Conservation (phyloP, 64 coral and sea anemone genomes). For the Dendronephthya gigantea region DNA sequence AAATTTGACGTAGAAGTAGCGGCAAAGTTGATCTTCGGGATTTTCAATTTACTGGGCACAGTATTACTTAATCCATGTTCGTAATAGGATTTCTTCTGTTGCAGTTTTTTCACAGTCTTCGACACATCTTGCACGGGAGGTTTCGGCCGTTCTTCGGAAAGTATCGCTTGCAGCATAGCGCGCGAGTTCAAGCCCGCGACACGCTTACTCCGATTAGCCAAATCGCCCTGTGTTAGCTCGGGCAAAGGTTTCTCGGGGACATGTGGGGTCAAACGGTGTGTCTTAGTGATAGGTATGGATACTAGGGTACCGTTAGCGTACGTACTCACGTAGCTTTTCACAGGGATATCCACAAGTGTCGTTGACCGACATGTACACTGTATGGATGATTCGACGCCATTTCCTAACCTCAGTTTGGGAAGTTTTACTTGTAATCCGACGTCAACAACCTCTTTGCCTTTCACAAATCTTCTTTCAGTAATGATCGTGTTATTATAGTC, state of each 20-base stretch:
- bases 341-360: background rate
- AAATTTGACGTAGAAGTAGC: constrained; percentile 91
- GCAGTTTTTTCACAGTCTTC: background rate
- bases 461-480: background rate
- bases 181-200: constrained; percentile 69
- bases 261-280: constrained; percentile 59
- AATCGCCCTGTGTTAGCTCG: constrained; percentile 72
- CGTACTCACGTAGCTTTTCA: background rate
- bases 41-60: constrained; percentile 36
- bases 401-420: constrained; percentile 18
- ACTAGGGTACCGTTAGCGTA: constrained; percentile 10
- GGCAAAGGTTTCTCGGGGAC: constrained; percentile 60
- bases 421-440: constrained; percentile 82
- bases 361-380: background rate
- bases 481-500: background rate
- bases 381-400: background rate
- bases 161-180: constrained; percentile 82
- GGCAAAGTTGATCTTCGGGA: constrained; percentile 98
- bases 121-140: background rate
- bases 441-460: constrained; percentile 42
- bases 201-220: constrained; percentile 52
- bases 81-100: background rate
- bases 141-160: constrained; percentile 58
- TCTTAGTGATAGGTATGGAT: constrained; percentile 18
- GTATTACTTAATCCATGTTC: background rate